phyloP scores from a whole-genome alignment of 2,113 vertebrate genomes.

The Gasterosteus aculeatus region DNA sequence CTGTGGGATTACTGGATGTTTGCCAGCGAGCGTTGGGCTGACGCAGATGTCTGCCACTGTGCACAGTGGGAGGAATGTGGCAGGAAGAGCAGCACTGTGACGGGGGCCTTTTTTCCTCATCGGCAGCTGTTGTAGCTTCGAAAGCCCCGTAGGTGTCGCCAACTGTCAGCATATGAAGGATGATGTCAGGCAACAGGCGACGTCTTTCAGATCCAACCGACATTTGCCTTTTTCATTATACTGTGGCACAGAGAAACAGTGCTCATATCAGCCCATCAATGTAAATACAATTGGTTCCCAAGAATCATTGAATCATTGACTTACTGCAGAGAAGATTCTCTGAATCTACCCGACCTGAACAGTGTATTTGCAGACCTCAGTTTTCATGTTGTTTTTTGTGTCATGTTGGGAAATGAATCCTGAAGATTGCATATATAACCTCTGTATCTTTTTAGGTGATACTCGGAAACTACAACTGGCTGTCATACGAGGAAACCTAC shows the following conservation, averaged over 20 bases:
- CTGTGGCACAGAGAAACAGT: neutral
- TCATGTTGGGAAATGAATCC: neutral
- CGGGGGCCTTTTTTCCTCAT: conserved; percentile 25
- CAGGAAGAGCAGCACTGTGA: conserved; percentile 17
- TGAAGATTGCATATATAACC: neutral
- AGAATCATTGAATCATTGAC: neutral
- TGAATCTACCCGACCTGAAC: neutral
- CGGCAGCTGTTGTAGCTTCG: conserved; percentile 12
- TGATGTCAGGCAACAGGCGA: neutral
- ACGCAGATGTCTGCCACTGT: conserved; percentile 7
- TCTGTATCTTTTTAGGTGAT: conserved; percentile 85
- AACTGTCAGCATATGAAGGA: conserved; percentile 14
- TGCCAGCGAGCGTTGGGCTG: conserved; percentile 11
- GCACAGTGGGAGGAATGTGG: conserved; percentile 39
- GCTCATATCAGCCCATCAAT: neutral
- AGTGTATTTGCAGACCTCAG: neutral
- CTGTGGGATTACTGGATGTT: conserved; percentile 6
- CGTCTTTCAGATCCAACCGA: neutral
- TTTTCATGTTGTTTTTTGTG: neutral
- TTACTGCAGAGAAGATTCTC: neutral
- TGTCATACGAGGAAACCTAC: conserved; percentile 90
- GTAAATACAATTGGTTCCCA: neutral
- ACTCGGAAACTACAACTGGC: conserved; percentile 94
- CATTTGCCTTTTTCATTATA: neutral
- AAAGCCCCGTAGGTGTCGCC: conserved; percentile 58